Evolutionary conservation across 2,797 vertebrate genomes (phyloP), one percentile per base, ranked within the genome.

Genomic region (Glossophaga mutica): DNA sequence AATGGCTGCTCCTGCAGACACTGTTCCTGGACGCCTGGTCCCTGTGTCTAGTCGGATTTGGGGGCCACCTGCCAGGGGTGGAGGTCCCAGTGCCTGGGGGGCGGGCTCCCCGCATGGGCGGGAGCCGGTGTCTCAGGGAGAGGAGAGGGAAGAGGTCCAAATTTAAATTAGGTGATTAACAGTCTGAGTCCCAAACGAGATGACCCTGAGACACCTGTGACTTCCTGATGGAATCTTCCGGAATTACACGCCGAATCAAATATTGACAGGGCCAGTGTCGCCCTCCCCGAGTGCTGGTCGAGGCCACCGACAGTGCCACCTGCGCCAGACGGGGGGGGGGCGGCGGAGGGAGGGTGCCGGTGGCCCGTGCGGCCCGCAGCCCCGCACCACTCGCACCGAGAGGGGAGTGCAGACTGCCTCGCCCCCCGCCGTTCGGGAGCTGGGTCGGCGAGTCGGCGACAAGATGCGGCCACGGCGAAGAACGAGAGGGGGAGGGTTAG

Each of bases 171-270:
- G 24, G 37, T 0, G 15, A 39, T 18, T 3, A 22, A 18, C n/a
- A 29, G 71, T 15, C 55, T 0, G 48, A 9, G 9, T 24, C 46
- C 29, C 22, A 0, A 2, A 24, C 9, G 4, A 26, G 65, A 1
- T 0, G 16, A 18, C 2, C 9, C 3, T 0, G 74, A 76, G 32
- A 3, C 4, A 0, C 0, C 7, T 48, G 24, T 14, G 24, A 10
- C 39, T 3, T 52, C 26, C 95, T 16, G 18, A 14, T 0, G 9
- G 84, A 34, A 2, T 24, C 34, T 68, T 29, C 46, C 0, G 0
- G 39, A 59, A 82, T 42, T 0, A 9, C 37, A 11, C 0, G 8
- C 2, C 0, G 21, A 0, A 1, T 39, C 29, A 6, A n/a, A n/a
- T 32, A 16, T 65, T 32, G 8, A 65, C 62, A 32, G 62, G 62